Conservation (phyloP, 2,797 vertebrate genomes). For the Muscicapa comitata region DNA sequence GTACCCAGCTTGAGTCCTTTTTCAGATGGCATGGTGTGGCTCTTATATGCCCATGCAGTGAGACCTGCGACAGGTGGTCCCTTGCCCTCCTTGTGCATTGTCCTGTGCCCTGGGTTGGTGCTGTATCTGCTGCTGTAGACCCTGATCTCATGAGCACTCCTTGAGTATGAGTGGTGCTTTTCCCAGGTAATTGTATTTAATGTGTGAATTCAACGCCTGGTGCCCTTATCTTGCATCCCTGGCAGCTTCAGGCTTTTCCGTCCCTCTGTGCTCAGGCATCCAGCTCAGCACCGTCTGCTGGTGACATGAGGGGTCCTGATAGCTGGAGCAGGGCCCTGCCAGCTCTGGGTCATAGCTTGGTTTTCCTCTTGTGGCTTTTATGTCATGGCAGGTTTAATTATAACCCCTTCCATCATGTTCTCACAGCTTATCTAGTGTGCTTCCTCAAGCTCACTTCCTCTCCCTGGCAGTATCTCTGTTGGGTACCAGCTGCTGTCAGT, state of each 20-base stretch:
- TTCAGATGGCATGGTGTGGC: background rate
- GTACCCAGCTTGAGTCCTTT: background rate
- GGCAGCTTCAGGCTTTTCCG: background rate
- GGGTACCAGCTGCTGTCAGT: background rate
- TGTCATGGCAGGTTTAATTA: slow-evolving; percentile 38
- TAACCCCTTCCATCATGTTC: background rate
- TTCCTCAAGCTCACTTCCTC: background rate
- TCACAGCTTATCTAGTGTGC: background rate
- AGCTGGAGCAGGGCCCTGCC: background rate
- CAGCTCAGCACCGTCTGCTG: background rate
- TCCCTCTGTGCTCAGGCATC: background rate
- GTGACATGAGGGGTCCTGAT: background rate
- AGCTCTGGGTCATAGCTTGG: background rate
- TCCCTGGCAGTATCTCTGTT: background rate
- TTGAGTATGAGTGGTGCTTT: background rate
- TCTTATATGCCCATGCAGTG: background rate
- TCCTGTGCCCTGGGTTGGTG: background rate
- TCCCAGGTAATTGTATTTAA: background rate
- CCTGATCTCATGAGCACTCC: background rate
- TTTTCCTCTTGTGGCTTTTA: slow-evolving; percentile 54
- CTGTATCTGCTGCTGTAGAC: background rate
- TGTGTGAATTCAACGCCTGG: rapidly evolving
- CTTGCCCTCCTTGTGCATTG: background rate
- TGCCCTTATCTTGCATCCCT: background rate
- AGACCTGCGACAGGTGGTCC: background rate